Base-by-base conservation (phyloP, 2,113 vertebrate genomes). In the Plotosus lineatus region DNA sequence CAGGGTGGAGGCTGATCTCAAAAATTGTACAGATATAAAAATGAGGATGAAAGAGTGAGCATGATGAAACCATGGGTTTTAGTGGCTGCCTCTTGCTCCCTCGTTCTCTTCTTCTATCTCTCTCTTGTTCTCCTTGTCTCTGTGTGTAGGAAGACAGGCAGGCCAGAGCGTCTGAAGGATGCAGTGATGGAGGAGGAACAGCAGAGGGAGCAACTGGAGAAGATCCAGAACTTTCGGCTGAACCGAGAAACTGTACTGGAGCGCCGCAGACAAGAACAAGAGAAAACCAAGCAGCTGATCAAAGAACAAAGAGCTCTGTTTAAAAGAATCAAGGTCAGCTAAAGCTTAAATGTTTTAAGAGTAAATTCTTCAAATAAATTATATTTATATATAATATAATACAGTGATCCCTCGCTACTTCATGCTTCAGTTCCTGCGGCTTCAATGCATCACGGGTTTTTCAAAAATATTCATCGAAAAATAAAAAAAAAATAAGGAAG, bases 151-250 rank as follows among this genome's bases (percentile, higher is more conserved):
- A 89, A 86, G 85, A 91, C 87, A 19, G 78, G 55, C 4, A 9
- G 84, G 1, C 80, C 87, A 11, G 60, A 94, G 53, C 19, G 84
- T 12, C 74, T 96, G 66, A 92, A 89, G 86, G 91, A 94, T 76
- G 88, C 92, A 0, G 78, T 85, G 10, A 48, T 92, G 9, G 93
- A 88, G 81, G 92, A 94, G 73, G 88, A 89, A 53, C 92, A 92
- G 87, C 87, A 88, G 48, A 91, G 84, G 75, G 40, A 82, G 46
- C 94, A 90, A 75, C 84, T 85, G 0, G 95, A 95, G 79, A 92
- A 94, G 88, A 89, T 96, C 56, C 95, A 94, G 74, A 85, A 71
- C 58, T 98, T 94, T 84, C 93, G 90, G 19, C 66, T 96, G 83
- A 82, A 92, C 21, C 89, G 92, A 63, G 85, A 87, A 12, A 86